Evolutionary conservation across 2,797 vertebrate species (phyloP).

Genomic region (Hylomyscus alleni): DNA sequence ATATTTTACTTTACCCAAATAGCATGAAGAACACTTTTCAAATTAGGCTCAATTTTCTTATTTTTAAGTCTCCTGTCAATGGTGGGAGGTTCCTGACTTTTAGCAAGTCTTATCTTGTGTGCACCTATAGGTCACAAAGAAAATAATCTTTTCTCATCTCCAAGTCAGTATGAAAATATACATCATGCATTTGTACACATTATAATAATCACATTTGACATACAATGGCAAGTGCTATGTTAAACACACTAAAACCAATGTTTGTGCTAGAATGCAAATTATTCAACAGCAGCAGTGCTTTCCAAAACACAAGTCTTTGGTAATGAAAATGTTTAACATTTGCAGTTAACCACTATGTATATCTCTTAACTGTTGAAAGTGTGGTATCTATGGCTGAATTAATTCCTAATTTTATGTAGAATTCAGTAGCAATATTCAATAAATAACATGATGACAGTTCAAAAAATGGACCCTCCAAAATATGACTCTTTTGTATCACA

Average conservation of each 20-base stretch:
- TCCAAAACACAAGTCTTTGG: conserved; percentile 18
- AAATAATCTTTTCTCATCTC: conserved; percentile 45
- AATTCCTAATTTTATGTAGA: conserved; percentile 41
- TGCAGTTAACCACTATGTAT: neutral
- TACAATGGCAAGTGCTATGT: conserved; percentile 7
- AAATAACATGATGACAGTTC: neutral
- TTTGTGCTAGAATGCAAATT: conserved; percentile 11
- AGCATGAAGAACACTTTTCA: conserved; percentile 50
- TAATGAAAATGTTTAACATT: neutral
- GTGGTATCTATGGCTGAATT: neutral
- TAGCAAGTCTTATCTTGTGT: neutral
- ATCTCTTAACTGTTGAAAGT: conserved; percentile 11
- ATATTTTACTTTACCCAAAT: conserved; percentile 75
- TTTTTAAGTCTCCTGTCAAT: neutral
- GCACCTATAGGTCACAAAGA: conserved; percentile 69
- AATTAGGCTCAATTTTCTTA: neutral
- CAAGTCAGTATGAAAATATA: conserved; percentile 26
- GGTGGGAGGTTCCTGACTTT: neutral
- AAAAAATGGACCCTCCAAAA: neutral
- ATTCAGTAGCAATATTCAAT: neutral
- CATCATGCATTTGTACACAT: neutral
- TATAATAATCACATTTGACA: neutral
- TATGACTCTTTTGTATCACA: neutral
- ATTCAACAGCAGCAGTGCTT: neutral
- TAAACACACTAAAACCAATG: conserved; percentile 15